phyloP scores from a whole-genome alignment of 2,888 invertebrate genomes.

The Chrysodeixis includens region DNA sequence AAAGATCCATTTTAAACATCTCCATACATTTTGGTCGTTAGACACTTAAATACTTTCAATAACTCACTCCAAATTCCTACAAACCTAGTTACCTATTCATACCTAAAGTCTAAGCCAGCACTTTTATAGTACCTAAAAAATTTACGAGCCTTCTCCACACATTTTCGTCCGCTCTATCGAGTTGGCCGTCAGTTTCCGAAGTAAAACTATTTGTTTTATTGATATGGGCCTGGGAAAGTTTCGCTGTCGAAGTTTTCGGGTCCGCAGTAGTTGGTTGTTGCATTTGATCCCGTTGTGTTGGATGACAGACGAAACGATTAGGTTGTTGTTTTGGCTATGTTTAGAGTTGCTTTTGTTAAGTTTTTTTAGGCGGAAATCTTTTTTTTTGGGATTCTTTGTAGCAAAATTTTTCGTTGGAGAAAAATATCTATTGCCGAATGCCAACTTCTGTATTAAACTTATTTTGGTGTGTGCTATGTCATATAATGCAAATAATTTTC shows the following conservation, averaged over 20 bases:
- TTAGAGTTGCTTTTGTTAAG: constrained; percentile 13
- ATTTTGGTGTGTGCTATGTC: too few species aligned
- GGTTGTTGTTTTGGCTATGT: constrained; percentile 23
- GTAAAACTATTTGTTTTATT: constrained; percentile 41
- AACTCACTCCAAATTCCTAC: too few species aligned
- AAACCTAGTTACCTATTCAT: background rate
- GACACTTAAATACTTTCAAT: too few species aligned
- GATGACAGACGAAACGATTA: constrained; percentile 26
- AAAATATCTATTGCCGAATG: too few species aligned
- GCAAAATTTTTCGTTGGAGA: background rate
- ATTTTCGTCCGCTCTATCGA: background rate
- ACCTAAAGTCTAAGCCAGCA: background rate
- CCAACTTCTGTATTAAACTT: too few species aligned
- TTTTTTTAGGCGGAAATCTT: constrained; percentile 6
- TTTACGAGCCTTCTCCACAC: background rate
- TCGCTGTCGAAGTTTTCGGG: constrained; percentile 15
- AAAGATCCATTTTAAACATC: too few species aligned
- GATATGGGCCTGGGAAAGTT: constrained; percentile 26
- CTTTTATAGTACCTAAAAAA: background rate
- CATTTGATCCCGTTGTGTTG: constrained; percentile 14
- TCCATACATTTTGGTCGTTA: too few species aligned
- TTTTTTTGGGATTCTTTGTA: background rate
- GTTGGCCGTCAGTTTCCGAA: constrained; percentile 1
- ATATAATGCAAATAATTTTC: too few species aligned
- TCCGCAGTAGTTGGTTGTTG: constrained; percentile 13